These are phyloP conservation scores for Laticauda laticaudata DNA, from an alignment of 2,113 vertebrate genomes.

Conservation along the genomic window DNA sequence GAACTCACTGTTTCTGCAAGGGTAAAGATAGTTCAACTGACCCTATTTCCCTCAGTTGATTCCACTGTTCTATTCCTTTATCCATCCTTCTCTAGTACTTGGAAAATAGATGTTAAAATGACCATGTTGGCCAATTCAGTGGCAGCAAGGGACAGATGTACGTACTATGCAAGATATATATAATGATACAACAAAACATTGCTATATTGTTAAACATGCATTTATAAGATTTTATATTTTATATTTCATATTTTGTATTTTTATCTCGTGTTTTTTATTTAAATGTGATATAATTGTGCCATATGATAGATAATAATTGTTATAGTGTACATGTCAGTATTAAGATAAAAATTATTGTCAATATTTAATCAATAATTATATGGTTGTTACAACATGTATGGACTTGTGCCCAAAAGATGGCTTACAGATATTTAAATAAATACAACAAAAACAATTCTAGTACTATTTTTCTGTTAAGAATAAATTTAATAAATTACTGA, in stretches of 20 bases:
- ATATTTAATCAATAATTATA: neutral
- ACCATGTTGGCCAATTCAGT: neutral
- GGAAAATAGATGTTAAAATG: neutral
- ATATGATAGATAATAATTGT: neutral
- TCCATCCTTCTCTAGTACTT: neutral
- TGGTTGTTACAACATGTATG: neutral
- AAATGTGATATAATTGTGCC: neutral
- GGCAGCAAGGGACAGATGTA: neutral
- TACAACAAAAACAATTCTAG: neutral
- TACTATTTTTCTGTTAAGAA: neutral
- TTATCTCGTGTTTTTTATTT: neutral
- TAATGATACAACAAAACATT: neutral
- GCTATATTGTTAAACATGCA: neutral
- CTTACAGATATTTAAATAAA: conserved; percentile 1
- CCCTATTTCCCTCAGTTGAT: neutral
- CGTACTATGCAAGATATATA: neutral
- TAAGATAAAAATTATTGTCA: neutral
- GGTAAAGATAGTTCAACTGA: too few species aligned
- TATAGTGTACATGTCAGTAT: neutral
- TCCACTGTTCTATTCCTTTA: neutral
- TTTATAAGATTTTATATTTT: neutral
- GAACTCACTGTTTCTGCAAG: neutral
- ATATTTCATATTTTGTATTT: neutral
- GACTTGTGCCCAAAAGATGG: neutral
- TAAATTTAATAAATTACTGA: neutral